A percentile compares a stretch with the other conserved stretches of the same genome.
Conservation (phyloP, 2,888 invertebrate genomes). For the Apodemia duryi region DNA sequence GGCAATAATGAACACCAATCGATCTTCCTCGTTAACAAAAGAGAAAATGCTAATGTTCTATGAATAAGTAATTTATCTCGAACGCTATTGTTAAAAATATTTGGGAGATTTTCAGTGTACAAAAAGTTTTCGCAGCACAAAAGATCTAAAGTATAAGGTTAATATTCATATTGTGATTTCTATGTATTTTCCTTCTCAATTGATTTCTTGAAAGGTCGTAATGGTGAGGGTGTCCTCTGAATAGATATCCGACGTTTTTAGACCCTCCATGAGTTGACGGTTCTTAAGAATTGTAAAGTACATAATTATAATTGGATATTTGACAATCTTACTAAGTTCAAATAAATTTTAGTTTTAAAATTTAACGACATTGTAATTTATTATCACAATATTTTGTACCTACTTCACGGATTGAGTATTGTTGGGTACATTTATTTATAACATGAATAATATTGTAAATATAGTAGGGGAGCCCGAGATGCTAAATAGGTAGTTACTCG, state of each 20-base stretch:
- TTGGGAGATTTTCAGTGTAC: conserved; percentile 47
- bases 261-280: conserved; percentile 65
- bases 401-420: too few relatives aligned
- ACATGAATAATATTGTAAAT: too few relatives aligned
- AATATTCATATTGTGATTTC: conserved; percentile 70
- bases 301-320: conserved; percentile 31
- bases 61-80: conserved; percentile 69
- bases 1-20: conserved; percentile 37
- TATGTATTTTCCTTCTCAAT: conserved; percentile 72
- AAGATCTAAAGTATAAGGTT: conserved; percentile 51
- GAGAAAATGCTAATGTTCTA: conserved; percentile 56
- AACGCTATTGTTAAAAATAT: conserved; percentile 67
- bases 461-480: too few relatives aligned
- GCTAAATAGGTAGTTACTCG: too few relatives aligned
- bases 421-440: too few relatives aligned
- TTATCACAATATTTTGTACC: too few relatives aligned
- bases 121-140: conserved; percentile 62
- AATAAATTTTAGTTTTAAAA: too few relatives aligned
- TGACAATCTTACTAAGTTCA: conserved; percentile 7
- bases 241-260: conserved; percentile 68
- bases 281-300: conserved; percentile 47
- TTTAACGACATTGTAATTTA: too few relatives aligned
- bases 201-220: conserved; percentile 64
- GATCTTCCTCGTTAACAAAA: conserved; percentile 47
- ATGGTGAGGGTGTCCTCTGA: conserved; percentile 61